Evolutionary conservation across 1,140 invertebrate species (phyloP).

Genomic region (Matsumurasca onukii): DNA sequence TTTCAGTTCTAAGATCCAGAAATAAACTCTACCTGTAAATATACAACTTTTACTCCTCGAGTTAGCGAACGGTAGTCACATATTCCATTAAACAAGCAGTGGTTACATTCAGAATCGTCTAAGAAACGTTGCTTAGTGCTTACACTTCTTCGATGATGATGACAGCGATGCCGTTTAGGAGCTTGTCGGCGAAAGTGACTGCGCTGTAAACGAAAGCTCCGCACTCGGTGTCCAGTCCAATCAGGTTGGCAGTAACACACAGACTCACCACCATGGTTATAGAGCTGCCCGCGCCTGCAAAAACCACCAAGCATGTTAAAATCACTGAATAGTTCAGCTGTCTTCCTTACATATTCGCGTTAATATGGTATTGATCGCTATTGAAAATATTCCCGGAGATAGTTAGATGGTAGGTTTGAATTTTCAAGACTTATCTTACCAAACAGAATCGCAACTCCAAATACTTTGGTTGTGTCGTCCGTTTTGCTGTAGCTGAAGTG

Average conservation of each 20-base stretch:
- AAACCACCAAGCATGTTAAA: no score
- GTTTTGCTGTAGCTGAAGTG: conserved; percentile 46
- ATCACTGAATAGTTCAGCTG: no score
- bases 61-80: no score
- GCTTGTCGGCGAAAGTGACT: conserved; percentile 93
- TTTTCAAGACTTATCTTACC: no score
- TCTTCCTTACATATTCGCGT: no score
- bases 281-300: conserved; percentile 75
- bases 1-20: no score
- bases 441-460: conserved; percentile 64
- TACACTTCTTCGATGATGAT: conserved; percentile 80
- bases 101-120: no score
- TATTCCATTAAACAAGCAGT: no score
- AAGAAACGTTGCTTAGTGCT: conserved; percentile 46
- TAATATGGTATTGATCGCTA: background rate
- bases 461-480: conserved; percentile 55
- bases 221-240: conserved; percentile 82
- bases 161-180: conserved; percentile 85
- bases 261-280: conserved; percentile 87
- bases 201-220: conserved; percentile 91
- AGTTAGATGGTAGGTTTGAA: no score
- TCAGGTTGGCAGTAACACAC: conserved; percentile 89
- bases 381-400: background rate
- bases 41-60: no score
- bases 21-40: no score